Evolutionary conservation across 2,113 vertebrate species (phyloP), one percentile per base, ranked within the genome.

Genomic region (Cheirogaleus medius): DNA sequence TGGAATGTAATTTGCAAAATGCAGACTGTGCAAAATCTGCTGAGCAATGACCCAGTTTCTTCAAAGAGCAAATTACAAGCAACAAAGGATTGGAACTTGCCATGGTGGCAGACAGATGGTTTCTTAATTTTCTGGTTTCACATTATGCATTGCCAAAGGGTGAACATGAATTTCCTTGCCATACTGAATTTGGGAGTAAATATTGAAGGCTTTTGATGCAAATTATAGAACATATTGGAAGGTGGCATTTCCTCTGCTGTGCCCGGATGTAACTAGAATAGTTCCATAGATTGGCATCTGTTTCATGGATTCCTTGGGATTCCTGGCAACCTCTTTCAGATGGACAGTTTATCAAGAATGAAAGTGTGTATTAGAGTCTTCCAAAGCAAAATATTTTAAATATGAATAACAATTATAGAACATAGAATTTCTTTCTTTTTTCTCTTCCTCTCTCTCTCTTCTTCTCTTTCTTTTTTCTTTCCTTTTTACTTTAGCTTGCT

Each of bases 191-290:
- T 84, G 47, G 18, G 9, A 83, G 23, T 93, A 94, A 98, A 88
- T 78, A 91, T 69, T 93, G 56, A 91, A 93, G 68, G 52, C 17
- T 94, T 97, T 95, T 93, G 27, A 60, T 87, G 23, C 52, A 96
- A 74, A 91, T 77, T 85, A 91, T n/a, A 86, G 52, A 73, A 93
- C 63, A 87, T 90, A 92, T 32, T 96, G 68, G 44, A 54, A 80
- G 49, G 39, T 90, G 78, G 78, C 20, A 73, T 58, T 66, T 71
- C 56, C 49, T 96, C 4, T 3, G 17, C 73, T 83, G 3, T 95
- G 63, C 5, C 73, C 49, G 34, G 90, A 74, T 63, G 9, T 74
- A 83, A 74, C 44, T n/a, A 84, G 37, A 47, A 39, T 58, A 66
- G 32, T 52, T 73, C 84, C 29, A 63, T 27, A 56, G 42, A 37